Evolutionary conservation across 2,113 vertebrate species (phyloP).

Genomic region (Ivindomyrus marchei): DNA sequence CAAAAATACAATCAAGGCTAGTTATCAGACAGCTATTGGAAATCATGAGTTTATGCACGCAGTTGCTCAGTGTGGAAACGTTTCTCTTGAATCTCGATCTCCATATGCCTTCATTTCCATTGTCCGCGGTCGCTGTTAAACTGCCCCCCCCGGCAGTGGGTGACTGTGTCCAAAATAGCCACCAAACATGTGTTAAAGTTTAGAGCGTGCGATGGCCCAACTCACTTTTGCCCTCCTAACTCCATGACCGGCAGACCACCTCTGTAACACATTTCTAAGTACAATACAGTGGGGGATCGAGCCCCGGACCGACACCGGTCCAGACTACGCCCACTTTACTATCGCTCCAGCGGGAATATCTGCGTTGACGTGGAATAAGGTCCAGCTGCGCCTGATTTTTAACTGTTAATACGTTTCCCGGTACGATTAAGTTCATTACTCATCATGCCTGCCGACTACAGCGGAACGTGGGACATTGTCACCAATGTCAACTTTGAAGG

Average conservation of each 20-base stretch:
- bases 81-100: not conserved
- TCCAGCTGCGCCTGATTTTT: not conserved
- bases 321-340: slow-evolving; percentile 10
- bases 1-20: not conserved
- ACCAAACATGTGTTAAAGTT: slow-evolving; percentile 7
- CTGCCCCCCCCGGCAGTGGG: not conserved
- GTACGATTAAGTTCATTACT: slow-evolving; percentile 17
- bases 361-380: not conserved
- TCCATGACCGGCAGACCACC: slow-evolving; percentile 33
- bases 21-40: not conserved
- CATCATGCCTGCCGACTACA: slow-evolving; percentile 69
- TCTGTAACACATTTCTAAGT: slow-evolving; percentile 46
- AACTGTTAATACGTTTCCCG: not conserved
- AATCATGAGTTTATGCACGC: not conserved
- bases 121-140: not conserved
- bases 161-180: slow-evolving; percentile 25
- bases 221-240: not conserved
- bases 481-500: slow-evolving; percentile 74
- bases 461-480: slow-evolving; percentile 73
- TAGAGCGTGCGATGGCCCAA: not conserved
- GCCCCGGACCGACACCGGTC: slow-evolving; percentile 3
- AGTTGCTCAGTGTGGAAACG: not conserved
- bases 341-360: not conserved
- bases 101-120: not conserved
- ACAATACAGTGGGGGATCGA: slow-evolving; percentile 5